Evolutionary conservation across 2,113 vertebrate genomes (phyloP), one percentile per base, ranked within the genome.

Genomic region (Lathamus discolor): DNA sequence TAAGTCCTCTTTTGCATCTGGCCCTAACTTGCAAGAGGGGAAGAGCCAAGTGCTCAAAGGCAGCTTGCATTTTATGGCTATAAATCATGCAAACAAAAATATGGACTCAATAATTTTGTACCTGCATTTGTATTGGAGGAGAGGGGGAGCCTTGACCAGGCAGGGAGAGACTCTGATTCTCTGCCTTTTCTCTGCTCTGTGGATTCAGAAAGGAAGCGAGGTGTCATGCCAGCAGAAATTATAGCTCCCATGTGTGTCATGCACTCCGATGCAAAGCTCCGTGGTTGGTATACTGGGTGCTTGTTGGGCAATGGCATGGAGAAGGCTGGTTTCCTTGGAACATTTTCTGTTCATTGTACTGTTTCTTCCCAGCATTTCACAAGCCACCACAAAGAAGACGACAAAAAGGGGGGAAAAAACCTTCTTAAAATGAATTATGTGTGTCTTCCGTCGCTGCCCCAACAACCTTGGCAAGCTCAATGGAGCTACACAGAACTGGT

Each of bases 31-130:
- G 95, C 91, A 91, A 16, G 48, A 64, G 69, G 94, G 90, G 73
- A 96, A 96, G 62, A 92, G 93, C 93, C 93, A 96, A 96, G 70
- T 43, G 92, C 95, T 96, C 86, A 96, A 70, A 95, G 92, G 93
- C 92, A 96, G 83, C 92, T 96, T 72, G 57, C 44, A 93, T 84
- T 94, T 95, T 70, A 96, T 37, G 69, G 83, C 83, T 89, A 41
- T 83, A 51, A 88, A 94, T 86, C 77, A 95, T 83, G 90, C 57
- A 66, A 81, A 95, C 86, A 44, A 59, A 43, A 17, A 6, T 9
- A 73, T 13, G 61, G 68, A 31, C 64, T 72, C 0, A 0, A 6
- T 84, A 78, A 48, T 82, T 94, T 89, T 96, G 92, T 77, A 96
- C 95, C 94, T 97, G 94, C 82, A 6, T 92, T 72, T 68, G 79